A percentile compares a stretch with the other conserved stretches of the same genome.
phyloP scores from a whole-genome alignment of 2,888 invertebrate species.

The Spialia ferax region DNA sequence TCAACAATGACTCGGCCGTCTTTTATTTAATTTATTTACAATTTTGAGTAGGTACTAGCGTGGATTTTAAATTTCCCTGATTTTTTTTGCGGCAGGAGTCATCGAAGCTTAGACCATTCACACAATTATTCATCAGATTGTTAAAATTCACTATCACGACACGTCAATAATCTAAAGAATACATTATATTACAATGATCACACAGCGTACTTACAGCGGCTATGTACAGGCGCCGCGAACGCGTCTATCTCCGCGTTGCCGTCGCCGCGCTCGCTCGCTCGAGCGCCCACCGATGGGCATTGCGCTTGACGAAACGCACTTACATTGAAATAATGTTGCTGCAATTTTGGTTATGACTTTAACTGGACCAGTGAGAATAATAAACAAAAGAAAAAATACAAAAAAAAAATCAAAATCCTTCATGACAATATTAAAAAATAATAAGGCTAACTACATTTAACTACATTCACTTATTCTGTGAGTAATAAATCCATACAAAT shows the following conservation, averaged over 20 bases:
- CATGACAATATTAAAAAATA: too few species aligned
- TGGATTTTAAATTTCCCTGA: not conserved
- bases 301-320: too few species aligned
- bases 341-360: too few species aligned
- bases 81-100: conserved; percentile 15
- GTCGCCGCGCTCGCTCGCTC: too few species aligned
- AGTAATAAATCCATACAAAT: too few species aligned
- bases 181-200: conserved; percentile 43
- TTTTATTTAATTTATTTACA: conserved; percentile 24
- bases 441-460: too few species aligned
- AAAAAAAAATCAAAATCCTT: too few species aligned
- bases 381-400: too few species aligned
- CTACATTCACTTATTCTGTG: too few species aligned
- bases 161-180: conserved; percentile 10
- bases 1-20: conserved; percentile 1
- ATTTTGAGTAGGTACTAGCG: conserved; percentile 6
- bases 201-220: conserved; percentile 39
- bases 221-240: conserved; percentile 42
- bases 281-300: too few species aligned
- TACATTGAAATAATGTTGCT: too few species aligned
- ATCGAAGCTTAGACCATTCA: conserved; percentile 3
- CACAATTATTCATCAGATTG: conserved; percentile 3
- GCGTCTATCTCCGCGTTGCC: conserved; percentile 18
- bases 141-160: conserved; percentile 21
- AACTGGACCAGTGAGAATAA: too few species aligned